These are phyloP conservation scores for Istiophorus platypterus DNA, from an alignment of 2,113 vertebrate genomes.

Conservation along the genomic window DNA sequence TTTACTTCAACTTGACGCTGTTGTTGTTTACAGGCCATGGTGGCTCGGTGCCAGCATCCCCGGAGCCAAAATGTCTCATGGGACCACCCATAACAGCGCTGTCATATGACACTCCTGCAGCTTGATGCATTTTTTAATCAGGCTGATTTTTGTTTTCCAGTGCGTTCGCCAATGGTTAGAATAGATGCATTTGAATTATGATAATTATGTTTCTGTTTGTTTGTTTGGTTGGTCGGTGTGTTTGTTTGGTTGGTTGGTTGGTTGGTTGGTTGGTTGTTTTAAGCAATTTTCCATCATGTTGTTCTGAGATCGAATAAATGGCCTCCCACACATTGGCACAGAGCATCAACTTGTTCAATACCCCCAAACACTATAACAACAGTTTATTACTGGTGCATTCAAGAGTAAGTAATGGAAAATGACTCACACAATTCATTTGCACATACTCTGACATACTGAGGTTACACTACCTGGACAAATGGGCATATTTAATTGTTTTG, in stretches of 20 bases:
- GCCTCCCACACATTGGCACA: background rate
- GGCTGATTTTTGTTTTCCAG: background rate
- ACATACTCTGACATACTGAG: background rate
- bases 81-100: slow-evolving; percentile 69
- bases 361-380: background rate
- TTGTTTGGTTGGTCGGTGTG: too few relatives aligned
- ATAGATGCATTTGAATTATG: background rate
- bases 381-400: background rate
- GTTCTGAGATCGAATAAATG: background rate
- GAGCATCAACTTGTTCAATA: background rate
- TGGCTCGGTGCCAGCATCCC: slow-evolving; percentile 76
- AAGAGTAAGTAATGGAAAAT: background rate
- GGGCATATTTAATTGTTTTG: background rate
- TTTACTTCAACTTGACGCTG: slow-evolving; percentile 77
- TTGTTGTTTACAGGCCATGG: slow-evolving; percentile 85
- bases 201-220: background rate
- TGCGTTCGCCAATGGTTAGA: background rate
- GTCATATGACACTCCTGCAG: slow-evolving; percentile 68
- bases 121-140: background rate
- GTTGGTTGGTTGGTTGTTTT: too few relatives aligned
- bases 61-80: slow-evolving; percentile 75
- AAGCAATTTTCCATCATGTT: background rate
- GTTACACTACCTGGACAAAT: background rate
- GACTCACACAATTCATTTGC: background rate
- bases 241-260: too few relatives aligned